phyloP scores from a whole-genome alignment of 2,797 vertebrate genomes.

The Tiaroga cobitis region DNA sequence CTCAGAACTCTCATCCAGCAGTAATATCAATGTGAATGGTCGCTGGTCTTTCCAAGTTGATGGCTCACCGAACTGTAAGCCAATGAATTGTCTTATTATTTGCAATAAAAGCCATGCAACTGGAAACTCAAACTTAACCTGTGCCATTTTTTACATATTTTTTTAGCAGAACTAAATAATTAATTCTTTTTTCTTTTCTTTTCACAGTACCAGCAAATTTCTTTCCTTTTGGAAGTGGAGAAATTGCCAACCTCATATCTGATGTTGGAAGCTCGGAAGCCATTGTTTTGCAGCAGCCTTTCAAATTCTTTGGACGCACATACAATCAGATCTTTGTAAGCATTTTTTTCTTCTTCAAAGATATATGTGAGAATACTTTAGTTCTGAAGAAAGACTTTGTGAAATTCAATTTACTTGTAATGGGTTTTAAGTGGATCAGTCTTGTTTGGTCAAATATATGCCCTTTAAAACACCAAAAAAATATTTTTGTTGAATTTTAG shows the following conservation, averaged over 20 bases:
- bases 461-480: too few relatives aligned
- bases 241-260: background rate
- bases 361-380: too few relatives aligned
- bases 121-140: too few relatives aligned
- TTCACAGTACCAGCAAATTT: background rate
- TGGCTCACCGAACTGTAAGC: background rate
- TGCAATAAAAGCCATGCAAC: too few relatives aligned
- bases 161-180: too few relatives aligned
- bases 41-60: background rate
- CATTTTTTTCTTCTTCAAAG: background rate
- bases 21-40: background rate
- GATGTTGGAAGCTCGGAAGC: background rate
- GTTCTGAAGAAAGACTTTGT: too few relatives aligned
- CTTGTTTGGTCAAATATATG: too few relatives aligned
- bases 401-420: too few relatives aligned
- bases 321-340: slow-evolving; percentile 7
- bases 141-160: too few relatives aligned
- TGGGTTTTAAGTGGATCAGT: too few relatives aligned
- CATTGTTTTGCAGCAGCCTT: background rate
- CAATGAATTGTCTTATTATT: too few relatives aligned
- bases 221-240: background rate
- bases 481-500: background rate
- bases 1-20: background rate
- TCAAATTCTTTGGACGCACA: background rate
- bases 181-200: too few relatives aligned